Percentiles rank a stretch among this genome's conserved stretches.
These are phyloP conservation scores for Sitta carolinensis DNA, from an alignment of 2,797 vertebrate genomes.

Conservation along the genomic window DNA sequence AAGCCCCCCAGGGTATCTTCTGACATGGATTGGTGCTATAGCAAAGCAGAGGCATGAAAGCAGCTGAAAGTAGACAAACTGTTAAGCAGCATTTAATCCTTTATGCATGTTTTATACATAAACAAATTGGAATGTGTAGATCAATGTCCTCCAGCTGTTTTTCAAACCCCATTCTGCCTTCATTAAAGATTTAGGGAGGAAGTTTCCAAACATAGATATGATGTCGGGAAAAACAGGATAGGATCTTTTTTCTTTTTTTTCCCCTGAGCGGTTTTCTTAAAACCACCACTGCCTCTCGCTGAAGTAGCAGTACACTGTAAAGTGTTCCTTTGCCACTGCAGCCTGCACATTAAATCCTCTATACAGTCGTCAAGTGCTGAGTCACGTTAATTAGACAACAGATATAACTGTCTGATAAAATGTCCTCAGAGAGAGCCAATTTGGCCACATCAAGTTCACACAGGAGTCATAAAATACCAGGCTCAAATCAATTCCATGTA, in stretches of 20 bases:
- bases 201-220: conserved; percentile 60
- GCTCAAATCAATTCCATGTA: conserved; percentile 47
- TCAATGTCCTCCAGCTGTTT: conserved; percentile 77
- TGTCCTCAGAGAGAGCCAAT: conserved; percentile 47
- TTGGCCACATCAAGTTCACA: conserved; percentile 22
- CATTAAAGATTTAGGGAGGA: conserved; percentile 61
- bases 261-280: conserved; percentile 23
- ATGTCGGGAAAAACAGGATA: conserved; percentile 27
- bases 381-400: conserved; percentile 56
- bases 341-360: conserved; percentile 24
- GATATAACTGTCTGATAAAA: conserved; percentile 37
- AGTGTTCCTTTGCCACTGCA: conserved; percentile 21
- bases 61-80: conserved; percentile 63
- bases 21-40: conserved; percentile 37
- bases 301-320: neutral
- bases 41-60: conserved; percentile 39
- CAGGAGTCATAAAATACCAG: conserved; percentile 15
- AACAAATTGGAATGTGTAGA: conserved; percentile 75
- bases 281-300: neutral
- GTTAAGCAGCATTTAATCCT: conserved; percentile 72
- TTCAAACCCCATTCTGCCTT: conserved; percentile 62
- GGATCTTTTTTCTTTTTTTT: neutral
- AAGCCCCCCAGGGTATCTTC: conserved; percentile 39
- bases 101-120: conserved; percentile 76
- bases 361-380: conserved; percentile 20